Conservation (phyloP, 2,888 invertebrate species). For the Brachylomia viminalis region DNA sequence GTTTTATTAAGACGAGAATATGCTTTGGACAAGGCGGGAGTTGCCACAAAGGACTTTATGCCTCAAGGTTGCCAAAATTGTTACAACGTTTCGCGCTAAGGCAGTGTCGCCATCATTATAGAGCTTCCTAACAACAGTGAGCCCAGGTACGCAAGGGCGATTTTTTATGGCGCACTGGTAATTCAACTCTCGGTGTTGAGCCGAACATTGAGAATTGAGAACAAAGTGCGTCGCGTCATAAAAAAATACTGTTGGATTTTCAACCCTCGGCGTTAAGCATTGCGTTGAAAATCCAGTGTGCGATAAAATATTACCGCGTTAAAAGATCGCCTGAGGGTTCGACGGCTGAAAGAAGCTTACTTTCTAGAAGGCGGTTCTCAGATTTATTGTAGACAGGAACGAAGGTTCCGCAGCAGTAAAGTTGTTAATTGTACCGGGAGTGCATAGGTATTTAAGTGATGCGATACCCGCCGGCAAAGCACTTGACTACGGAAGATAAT, state of each 20-base stretch:
- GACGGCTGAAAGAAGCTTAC: slow-evolving; percentile 28
- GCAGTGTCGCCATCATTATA: slow-evolving; percentile 63
- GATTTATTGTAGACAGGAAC: slow-evolving; percentile 26
- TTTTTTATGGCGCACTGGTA: not conserved
- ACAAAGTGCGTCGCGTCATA: not conserved
- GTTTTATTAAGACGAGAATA: slow-evolving; percentile 69
- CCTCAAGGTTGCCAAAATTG: slow-evolving; percentile 66
- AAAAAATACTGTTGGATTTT: not conserved
- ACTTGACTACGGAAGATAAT: slow-evolving; percentile 44
- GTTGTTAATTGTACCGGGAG: slow-evolving; percentile 59
- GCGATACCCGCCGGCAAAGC: slow-evolving; percentile 57
- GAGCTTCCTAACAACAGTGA: slow-evolving; percentile 57
- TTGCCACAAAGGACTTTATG: slow-evolving; percentile 72
- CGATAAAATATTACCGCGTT: not conserved
- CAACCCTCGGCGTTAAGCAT: not conserved
- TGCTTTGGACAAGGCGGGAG: slow-evolving; percentile 67
- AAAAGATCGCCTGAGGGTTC: not conserved
- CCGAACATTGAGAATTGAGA: not conserved
- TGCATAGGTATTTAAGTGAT: slow-evolving; percentile 56
- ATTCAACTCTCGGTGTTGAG: not conserved
- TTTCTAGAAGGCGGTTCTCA: slow-evolving; percentile 17
- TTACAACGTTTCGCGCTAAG: slow-evolving; percentile 59
- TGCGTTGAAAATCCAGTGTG: not conserved
- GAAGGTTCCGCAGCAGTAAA: slow-evolving; percentile 35
- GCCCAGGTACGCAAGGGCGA: not conserved